These are phyloP conservation scores for Mesitornis unicolor DNA, from an alignment of 2,113 vertebrate species.

Conservation along the genomic window DNA sequence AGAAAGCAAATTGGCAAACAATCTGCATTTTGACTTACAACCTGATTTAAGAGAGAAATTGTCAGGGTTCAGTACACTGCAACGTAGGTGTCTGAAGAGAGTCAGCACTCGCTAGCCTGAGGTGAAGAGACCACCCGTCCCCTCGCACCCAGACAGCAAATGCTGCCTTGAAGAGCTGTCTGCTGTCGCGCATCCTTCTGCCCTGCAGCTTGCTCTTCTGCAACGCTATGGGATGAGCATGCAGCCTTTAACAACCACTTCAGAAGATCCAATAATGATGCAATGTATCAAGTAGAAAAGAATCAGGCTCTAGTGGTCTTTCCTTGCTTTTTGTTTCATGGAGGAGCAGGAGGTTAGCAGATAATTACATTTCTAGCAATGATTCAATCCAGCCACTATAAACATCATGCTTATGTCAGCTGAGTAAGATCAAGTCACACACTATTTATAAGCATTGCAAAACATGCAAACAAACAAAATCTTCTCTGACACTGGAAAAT, in stretches of 20 bases:
- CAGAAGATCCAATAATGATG: background rate
- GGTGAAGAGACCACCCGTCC: background rate
- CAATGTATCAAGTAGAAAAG: background rate
- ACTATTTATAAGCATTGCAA: background rate
- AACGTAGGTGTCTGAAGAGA: background rate
- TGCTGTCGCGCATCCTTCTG: background rate
- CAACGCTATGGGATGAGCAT: background rate
- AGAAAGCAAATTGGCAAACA: background rate
- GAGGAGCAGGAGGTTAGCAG: background rate
- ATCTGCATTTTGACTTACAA: background rate
- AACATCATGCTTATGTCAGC: background rate
- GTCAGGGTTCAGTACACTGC: background rate
- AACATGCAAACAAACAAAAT: background rate
- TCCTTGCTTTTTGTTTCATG: background rate
- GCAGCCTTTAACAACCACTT: background rate
- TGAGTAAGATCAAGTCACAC: background rate
- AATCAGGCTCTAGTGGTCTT: background rate
- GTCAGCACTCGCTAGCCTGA: background rate
- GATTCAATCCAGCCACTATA: background rate
- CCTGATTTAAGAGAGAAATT: background rate
- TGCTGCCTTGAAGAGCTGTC: background rate
- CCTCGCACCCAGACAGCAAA: background rate
- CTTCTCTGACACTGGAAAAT: background rate
- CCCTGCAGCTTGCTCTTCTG: background rate
- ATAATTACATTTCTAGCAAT: background rate